Evolutionary conservation across 1,140 invertebrate genomes (phyloP).

Genomic region (Tetragonula clypearis): DNA sequence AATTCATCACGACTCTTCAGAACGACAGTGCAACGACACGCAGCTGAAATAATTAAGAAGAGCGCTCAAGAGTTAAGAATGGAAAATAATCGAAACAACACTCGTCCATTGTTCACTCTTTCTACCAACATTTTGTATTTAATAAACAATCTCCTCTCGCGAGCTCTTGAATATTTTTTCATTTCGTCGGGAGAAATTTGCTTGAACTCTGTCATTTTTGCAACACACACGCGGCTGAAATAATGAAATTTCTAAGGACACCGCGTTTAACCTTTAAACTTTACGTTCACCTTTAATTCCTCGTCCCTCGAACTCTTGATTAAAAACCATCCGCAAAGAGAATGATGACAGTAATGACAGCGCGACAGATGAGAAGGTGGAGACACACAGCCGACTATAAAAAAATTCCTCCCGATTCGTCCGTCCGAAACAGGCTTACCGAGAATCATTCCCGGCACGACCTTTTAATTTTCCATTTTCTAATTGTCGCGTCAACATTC

Average conservation of each 20-base stretch:
- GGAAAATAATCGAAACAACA: neutral
- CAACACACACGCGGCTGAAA: neutral
- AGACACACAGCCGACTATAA: neutral
- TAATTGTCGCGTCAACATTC: neutral
- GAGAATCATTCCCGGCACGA: neutral
- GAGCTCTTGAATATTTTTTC: neutral
- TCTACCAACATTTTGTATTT: too few species aligned
- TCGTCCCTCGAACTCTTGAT: slow-evolving; percentile 19
- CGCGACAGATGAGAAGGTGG: neutral
- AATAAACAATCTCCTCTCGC: too few species aligned
- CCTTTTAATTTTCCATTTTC: neutral
- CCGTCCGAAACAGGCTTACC: neutral
- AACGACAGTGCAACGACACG: too few species aligned
- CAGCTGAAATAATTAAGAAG: too few species aligned
- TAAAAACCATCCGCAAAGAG: slow-evolving; percentile 13
- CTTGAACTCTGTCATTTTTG: neutral
- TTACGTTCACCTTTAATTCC: neutral
- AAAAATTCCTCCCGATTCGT: neutral
- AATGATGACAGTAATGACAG: slow-evolving; percentile 10
- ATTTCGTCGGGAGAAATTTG: neutral
- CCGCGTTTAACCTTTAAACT: neutral
- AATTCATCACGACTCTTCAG: too few species aligned
- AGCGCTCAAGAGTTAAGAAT: neutral
- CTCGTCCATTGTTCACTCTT: neutral
- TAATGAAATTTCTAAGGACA: neutral